Evolutionary conservation across 2,888 invertebrate genomes (phyloP), one percentile per base, ranked within the genome.

Genomic region (Caradrina clavipalpis): DNA sequence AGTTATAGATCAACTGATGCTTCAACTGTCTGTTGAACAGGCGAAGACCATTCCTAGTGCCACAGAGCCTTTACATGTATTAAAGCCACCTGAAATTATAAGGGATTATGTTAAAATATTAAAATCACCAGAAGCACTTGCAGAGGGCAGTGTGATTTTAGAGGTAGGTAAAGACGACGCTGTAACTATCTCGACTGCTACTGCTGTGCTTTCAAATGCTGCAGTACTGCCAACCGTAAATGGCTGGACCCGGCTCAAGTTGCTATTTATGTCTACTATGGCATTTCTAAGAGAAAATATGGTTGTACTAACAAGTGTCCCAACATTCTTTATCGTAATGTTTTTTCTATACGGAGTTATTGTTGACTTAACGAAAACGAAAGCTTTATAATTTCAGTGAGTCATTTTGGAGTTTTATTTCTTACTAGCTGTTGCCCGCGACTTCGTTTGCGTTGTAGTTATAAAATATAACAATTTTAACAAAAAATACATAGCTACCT

Each of bases 281-380:
- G 59, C 59, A 15, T 94, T 94, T 80, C 0, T 94, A 0, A 88
- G 86, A 73, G 91, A 92, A 71, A 95, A 95, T 71, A 69, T 88
- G 42, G 78, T 93, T 42, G 88, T 95, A 0, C 80, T 95, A 21
- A 83, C 86, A 0, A 91, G 91, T 85, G 92, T 94, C 0, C 94
- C 95, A 2, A 84, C 89, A 11, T 94, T 95, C 78, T 88, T 94
- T 65, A 74, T 91, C 26, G 76, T 88, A 39, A 42, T 95, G 57
- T 78, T 93, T 49, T 84, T 90, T 66, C 35, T 93, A 51, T 95
- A 94, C 78, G 87, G 89, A 26, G 58, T 91, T 35, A 79, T 94
- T 80, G 68, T 89, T 59, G 70, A 92, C 13, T 26, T 91, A 75
- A 82, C 90, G 71, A 90, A 89, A 68, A 83, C 88, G 70, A 90